Conservation (phyloP, 2,888 invertebrate species). For the Itoplectis maculator region DNA sequence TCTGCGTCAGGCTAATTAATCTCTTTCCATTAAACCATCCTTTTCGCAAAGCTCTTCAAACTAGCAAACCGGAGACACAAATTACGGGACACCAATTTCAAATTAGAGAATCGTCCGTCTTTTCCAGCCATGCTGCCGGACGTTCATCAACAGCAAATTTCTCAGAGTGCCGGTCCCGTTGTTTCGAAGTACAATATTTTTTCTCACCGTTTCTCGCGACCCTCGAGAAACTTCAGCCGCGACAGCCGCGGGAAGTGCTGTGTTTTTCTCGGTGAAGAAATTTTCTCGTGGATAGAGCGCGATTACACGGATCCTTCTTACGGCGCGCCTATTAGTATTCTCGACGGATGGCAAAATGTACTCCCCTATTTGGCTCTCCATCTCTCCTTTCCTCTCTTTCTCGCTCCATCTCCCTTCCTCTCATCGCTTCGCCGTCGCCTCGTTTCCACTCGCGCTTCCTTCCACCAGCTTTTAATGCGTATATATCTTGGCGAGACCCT, state of each 20-base stretch:
- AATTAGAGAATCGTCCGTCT: not conserved
- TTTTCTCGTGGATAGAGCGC: constrained; percentile 1
- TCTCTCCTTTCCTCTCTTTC: constrained; percentile 2
- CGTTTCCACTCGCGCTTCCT: constrained; percentile 19
- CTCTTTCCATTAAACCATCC: not conserved
- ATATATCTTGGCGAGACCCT: constrained; percentile 38
- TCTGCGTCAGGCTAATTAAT: too few relatives aligned
- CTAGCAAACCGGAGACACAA: not conserved
- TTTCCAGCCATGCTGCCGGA: not conserved
- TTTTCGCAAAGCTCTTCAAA: not conserved
- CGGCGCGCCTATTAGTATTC: constrained; percentile 41
- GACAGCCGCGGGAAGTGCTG: not conserved
- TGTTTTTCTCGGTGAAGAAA: constrained; percentile 30
- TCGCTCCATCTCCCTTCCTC: not conserved
- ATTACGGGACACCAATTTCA: not conserved
- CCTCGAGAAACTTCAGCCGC: constrained; percentile 3
- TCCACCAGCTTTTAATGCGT: constrained; percentile 43
- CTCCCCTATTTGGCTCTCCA: constrained; percentile 5
- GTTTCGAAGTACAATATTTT: not conserved
- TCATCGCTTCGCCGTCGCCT: constrained; percentile 10
- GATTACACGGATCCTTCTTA: constrained; percentile 38
- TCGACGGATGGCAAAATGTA: constrained; percentile 22
- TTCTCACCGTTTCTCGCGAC: not conserved
- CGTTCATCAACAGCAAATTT: not conserved
- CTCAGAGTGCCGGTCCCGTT: not conserved